Evolutionary conservation across 2,113 vertebrate species (phyloP).

Genomic region (Proterorhinus semilunaris): DNA sequence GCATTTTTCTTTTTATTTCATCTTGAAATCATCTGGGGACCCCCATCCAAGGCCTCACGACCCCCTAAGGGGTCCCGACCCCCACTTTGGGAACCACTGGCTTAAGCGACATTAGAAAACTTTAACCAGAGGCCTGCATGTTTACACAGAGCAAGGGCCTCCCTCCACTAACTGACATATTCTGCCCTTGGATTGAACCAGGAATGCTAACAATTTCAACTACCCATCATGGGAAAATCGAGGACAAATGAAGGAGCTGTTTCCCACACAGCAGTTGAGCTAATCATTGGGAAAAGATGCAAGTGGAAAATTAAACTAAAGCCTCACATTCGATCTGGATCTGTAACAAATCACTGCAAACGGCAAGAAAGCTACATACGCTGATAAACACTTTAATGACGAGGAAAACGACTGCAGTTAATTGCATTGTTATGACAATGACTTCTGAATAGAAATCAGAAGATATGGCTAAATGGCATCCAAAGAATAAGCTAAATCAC

Average conservation of each 20-base stretch:
- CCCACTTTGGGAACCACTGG: too few relatives aligned
- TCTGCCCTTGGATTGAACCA: constrained; percentile 44
- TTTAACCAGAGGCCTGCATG: constrained; percentile 8
- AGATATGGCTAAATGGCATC: too few relatives aligned
- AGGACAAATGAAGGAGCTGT: constrained; percentile 30
- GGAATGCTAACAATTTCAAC: constrained; percentile 54
- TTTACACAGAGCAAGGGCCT: neutral
- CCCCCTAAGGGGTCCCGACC: too few relatives aligned
- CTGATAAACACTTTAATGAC: neutral
- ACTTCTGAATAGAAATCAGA: neutral
- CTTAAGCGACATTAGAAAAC: neutral
- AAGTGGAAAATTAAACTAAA: constrained; percentile 3
- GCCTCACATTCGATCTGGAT: neutral
- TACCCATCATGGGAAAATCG: constrained; percentile 46
- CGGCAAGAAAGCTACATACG: neutral
- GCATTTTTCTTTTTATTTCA: too few relatives aligned
- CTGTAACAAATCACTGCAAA: neutral
- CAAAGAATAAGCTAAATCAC: too few relatives aligned
- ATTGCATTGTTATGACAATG: neutral
- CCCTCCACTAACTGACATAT: constrained; percentile 3
- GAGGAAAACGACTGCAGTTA: neutral
- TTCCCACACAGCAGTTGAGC: constrained; percentile 51
- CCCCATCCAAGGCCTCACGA: too few relatives aligned
- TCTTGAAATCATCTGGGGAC: too few relatives aligned
- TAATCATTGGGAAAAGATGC: constrained; percentile 28